Evolutionary conservation across 2,113 vertebrate genomes (phyloP).

Genomic region (Lophura nycthemera): DNA sequence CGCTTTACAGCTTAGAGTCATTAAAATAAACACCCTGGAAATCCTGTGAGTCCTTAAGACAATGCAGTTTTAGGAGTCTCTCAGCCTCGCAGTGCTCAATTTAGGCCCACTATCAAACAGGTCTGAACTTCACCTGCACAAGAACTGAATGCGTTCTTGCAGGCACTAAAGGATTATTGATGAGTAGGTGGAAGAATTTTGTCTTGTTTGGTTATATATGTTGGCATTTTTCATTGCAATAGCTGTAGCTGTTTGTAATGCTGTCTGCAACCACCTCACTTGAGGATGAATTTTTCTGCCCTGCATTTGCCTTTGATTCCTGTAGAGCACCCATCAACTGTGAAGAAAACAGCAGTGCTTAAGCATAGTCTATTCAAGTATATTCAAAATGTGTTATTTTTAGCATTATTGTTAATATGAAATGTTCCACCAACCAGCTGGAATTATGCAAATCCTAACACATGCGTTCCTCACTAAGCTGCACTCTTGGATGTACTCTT

Average conservation of each 20-base stretch:
- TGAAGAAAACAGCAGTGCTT: conserved; percentile 38
- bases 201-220: neutral
- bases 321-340: conserved; percentile 15
- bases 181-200: conserved; percentile 19
- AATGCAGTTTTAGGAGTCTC: neutral
- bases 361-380: conserved; percentile 62
- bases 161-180: neutral
- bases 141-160: neutral
- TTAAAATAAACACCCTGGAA: neutral
- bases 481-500: conserved; percentile 65
- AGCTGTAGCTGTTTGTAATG: conserved; percentile 29
- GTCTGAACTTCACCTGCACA: neutral
- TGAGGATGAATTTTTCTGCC: conserved; percentile 32
- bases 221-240: conserved; percentile 8
- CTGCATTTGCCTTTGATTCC: conserved; percentile 52
- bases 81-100: neutral
- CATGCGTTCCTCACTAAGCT: conserved; percentile 54
- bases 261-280: conserved; percentile 35
- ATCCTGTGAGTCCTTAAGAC: neutral
- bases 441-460: conserved; percentile 70
- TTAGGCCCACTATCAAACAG: neutral
- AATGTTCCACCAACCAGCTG: conserved; percentile 64
- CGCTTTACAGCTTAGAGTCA: neutral
- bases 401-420: conserved; percentile 67
- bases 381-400: conserved; percentile 73